Evolutionary conservation across 2,113 vertebrate species (phyloP), one percentile per base, ranked within the genome.

Genomic region (Taxidea taxus): DNA sequence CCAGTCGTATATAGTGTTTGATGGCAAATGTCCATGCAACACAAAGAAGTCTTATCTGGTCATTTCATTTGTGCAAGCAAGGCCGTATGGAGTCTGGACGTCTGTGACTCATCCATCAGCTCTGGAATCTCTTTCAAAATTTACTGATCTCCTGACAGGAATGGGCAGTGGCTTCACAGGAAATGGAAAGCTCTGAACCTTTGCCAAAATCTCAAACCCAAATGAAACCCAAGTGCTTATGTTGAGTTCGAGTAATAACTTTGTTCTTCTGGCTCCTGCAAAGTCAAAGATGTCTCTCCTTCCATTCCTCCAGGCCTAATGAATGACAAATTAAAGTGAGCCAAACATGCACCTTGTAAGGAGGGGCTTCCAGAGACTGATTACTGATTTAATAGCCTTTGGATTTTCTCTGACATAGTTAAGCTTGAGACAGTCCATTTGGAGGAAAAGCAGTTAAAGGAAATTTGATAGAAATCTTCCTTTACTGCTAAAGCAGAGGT

Each of bases 391-490:
- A 95, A 92, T 60, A 95, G 92, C 68, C 68, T 96, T 92, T 58
- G 92, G 92, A 92, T 90, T 96, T 93, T 87, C 80, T 97, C 87
- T 96, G 92, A 95, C 92, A 92, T 81, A 42, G 87, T 87, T 97
- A 96, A 94, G 44, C 64, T 75, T 29, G 49, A 96, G 95, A 96
- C 80, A 96, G 95, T 90, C 75, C 94, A 96, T 84, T 97, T 96
- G 90, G 80, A 90, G 84, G 68, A 92, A 96, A 87, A 91, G 89
- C 75, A 96, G 97, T 89, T 96, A 95, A 85, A 84, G 81, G 81
- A 68, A 96, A 95, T 93, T 84, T 75, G 96, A 97, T 97, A 92
- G 92, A 97, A 97, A 92, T 92, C 93, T 97, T 98, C 86, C 87
- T 96, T 97, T 97, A 93, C 82, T 91, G 88, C 88, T 60, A 89